Conservation (phyloP, 92 coral and sea anemone genomes). For the Porites cylindrica region DNA sequence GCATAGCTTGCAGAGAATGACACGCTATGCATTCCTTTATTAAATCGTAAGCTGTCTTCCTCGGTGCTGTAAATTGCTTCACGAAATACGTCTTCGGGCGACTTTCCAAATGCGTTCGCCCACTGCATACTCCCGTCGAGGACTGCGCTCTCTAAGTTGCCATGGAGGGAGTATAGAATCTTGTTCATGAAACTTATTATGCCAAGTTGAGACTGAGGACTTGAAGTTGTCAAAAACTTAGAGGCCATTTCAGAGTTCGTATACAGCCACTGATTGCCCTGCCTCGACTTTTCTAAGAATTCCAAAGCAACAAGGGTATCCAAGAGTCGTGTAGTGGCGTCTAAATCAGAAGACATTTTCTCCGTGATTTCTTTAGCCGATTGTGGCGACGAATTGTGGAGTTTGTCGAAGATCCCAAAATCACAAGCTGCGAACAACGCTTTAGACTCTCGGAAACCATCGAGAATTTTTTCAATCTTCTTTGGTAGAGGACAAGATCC, state of each 20-base stretch:
- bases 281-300: constrained; percentile 5
- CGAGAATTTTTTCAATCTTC: constrained; percentile 11
- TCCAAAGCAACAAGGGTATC: constrained; percentile 33
- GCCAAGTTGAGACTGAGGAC: not conserved
- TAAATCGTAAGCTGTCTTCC: not conserved
- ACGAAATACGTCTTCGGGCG: not conserved
- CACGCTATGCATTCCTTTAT: not conserved
- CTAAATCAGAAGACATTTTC: constrained; percentile 5
- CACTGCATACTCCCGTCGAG: not conserved
- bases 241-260: not conserved
- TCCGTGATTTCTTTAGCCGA: constrained; percentile 23
- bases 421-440: constrained; percentile 39
- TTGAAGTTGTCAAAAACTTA: not conserved
- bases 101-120: not conserved
- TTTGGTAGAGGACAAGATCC: not conserved
- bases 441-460: constrained; percentile 37
- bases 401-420: constrained; percentile 43
- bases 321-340: constrained; percentile 41
- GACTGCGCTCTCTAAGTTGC: not conserved
- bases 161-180: not conserved
- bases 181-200: not conserved
- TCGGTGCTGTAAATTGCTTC: not conserved
- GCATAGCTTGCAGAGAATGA: not conserved
- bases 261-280: not conserved
- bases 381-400: constrained; percentile 16